Conservation (phyloP, 1,140 invertebrate genomes). For the Drosophila ambigua region DNA sequence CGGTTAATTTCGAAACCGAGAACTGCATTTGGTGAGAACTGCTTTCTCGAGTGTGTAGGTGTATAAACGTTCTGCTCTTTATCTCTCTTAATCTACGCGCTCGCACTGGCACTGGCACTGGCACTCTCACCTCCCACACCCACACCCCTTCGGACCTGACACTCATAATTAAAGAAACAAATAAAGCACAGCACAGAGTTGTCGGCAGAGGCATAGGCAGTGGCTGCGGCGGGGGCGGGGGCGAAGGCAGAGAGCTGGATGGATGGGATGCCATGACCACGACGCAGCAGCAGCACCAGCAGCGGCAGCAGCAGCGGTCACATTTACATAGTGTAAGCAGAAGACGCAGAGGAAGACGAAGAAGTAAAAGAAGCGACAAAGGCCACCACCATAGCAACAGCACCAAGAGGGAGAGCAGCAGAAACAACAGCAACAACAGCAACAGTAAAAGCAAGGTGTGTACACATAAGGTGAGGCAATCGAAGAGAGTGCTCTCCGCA, state of each 20-base stretch:
- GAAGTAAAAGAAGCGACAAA: no score
- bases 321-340: conserved; percentile 66
- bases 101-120: conserved; percentile 60
- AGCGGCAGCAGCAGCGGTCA: conserved; percentile 26
- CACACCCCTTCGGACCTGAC: conserved; percentile 67
- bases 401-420: background rate
- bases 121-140: no score
- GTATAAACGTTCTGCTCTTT: conserved; percentile 56
- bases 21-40: conserved; percentile 32
- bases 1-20: conserved; percentile 37
- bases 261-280: no score
- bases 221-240: no score
- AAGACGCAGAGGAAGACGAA: no score
- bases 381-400: no score
- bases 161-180: conserved; percentile 83
- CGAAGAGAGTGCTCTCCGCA: no score
- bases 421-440: conserved; percentile 24
- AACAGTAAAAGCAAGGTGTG: conserved; percentile 1
- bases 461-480: no score
- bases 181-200: conserved; percentile 60
- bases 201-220: conserved; percentile 18
- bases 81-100: conserved; percentile 74
- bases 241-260: background rate
- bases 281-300: conserved; percentile 11
- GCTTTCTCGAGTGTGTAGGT: conserved; percentile 33